Conservation (phyloP, 2,113 vertebrate genomes). For the Leucopternis melanops region DNA sequence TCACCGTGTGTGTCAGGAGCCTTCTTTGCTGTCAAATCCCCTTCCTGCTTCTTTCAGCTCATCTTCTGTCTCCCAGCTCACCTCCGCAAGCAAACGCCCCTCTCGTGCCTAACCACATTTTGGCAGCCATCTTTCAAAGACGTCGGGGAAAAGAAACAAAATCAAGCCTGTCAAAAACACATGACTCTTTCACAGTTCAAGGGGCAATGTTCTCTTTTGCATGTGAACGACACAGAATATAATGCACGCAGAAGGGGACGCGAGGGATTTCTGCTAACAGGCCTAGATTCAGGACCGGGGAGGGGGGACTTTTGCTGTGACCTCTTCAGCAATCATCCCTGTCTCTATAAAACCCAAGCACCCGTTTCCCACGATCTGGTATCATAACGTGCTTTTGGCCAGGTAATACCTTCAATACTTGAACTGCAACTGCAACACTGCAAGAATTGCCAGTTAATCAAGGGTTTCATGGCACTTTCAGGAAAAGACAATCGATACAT, state of each 20-base stretch:
- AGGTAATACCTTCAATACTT: neutral
- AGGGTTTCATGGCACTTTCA: neutral
- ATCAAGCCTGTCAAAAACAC: neutral
- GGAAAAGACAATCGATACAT: neutral
- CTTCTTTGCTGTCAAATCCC: neutral
- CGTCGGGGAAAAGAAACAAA: neutral
- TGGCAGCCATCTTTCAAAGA: neutral
- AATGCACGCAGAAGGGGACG: fast-evolving
- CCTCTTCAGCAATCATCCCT: fast-evolving
- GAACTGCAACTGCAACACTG: neutral
- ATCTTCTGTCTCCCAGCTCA: neutral
- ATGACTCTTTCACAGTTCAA: neutral
- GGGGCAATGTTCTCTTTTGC: neutral
- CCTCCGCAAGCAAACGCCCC: neutral
- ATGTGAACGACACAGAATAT: fast-evolving
- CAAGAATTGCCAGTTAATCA: neutral
- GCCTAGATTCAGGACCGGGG: neutral
- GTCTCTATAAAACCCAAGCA: neutral
- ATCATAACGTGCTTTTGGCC: neutral
- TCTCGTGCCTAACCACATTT: neutral
- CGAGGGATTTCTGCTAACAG: neutral
- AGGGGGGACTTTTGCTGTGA: fast-evolving
- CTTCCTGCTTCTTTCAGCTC: neutral
- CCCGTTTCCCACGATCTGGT: neutral
- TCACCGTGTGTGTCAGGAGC: neutral